A percentile compares a stretch with the other conserved stretches of the same genome.
phyloP scores from a whole-genome alignment of 2,113 vertebrate species.

The Rhea pennata region DNA sequence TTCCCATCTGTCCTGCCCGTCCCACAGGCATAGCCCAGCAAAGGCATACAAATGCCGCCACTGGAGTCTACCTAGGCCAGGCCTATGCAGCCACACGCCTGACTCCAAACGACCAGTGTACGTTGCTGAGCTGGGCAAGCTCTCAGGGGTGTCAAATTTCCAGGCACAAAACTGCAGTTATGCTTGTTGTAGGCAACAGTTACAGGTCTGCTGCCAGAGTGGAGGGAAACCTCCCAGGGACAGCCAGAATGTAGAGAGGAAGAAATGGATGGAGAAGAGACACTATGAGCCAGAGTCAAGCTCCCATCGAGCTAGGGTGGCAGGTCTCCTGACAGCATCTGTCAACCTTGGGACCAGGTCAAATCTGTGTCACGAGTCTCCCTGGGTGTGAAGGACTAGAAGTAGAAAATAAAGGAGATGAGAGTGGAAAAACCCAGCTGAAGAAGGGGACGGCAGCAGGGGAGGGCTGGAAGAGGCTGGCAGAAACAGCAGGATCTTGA shows the following conservation, averaged over 20 bases:
- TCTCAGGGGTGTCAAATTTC: not conserved
- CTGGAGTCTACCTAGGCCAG: not conserved
- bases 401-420: not conserved
- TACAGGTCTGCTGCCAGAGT: not conserved
- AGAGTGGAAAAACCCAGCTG: not conserved
- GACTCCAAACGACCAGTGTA: not conserved
- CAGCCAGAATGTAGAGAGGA: not conserved
- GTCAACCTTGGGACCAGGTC: not conserved
- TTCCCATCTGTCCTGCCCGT: no score
- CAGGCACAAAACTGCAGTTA: not conserved
- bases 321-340: not conserved
- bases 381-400: not conserved
- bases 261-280: not conserved
- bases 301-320: not conserved
- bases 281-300: not conserved
- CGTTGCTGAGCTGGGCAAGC: not conserved
- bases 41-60: not conserved
- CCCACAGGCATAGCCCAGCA: no score
- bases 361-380: not conserved
- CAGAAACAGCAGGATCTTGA: not conserved
- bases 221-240: not conserved
- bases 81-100: rapidly evolving
- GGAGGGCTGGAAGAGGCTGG: not conserved
- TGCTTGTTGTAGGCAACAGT: not conserved
- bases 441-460: not conserved